These are phyloP conservation scores for Drosophila triauraria DNA, from an alignment of 1,140 invertebrate species.

Conservation along the genomic window DNA sequence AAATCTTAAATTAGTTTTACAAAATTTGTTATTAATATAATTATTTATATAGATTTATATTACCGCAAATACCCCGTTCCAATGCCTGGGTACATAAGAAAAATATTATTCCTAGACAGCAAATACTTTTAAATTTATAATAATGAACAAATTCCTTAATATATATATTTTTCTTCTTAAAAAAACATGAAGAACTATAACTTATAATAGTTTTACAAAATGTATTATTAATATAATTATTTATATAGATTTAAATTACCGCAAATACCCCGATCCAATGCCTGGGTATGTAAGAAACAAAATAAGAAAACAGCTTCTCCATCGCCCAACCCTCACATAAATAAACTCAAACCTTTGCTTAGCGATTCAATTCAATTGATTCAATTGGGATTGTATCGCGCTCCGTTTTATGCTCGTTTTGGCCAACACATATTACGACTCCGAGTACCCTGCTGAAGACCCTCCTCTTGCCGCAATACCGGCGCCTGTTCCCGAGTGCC, in stretches of 20 bases:
- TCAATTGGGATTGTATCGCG: conserved; percentile 81
- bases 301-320: conserved; percentile 4
- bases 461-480: neutral
- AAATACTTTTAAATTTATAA: too few relatives aligned
- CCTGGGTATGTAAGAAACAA: neutral
- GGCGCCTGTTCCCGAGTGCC: conserved; percentile 65
- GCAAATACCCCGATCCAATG: neutral
- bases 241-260: too few relatives aligned
- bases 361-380: conserved; percentile 81
- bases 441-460: conserved; percentile 12
- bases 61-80: neutral
- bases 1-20: too few relatives aligned
- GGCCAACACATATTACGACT: conserved; percentile 54
- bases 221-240: neutral
- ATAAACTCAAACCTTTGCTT: conserved; percentile 58
- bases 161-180: too few relatives aligned
- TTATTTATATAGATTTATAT: neutral
- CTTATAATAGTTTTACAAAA: too few relatives aligned
- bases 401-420: conserved; percentile 72
- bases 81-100: neutral
- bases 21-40: neutral
- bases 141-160: too few relatives aligned
- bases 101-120: too few relatives aligned
- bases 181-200: too few relatives aligned
- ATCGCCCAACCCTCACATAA: conserved; percentile 3